phyloP scores from a whole-genome alignment of 1,140 invertebrate species.

The Scaptomyza hsui region DNA sequence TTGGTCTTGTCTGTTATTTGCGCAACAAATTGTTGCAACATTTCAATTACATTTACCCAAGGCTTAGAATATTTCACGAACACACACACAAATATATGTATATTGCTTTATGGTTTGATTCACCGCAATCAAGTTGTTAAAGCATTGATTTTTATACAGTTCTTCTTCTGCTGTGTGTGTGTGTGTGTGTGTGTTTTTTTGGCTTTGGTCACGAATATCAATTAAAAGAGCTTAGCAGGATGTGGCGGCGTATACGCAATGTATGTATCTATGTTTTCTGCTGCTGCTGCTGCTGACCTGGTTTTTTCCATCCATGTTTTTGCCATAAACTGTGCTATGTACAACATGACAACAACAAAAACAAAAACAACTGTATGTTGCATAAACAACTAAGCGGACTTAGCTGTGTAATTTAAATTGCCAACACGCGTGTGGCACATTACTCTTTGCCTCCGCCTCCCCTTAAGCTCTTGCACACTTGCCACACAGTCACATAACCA shows the following conservation, averaged over 20 bases:
- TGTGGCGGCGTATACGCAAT: slow-evolving; percentile 18
- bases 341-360: too few species aligned
- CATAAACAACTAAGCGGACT: slow-evolving; percentile 26
- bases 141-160: slow-evolving; percentile 18
- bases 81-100: too few species aligned
- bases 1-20: background rate
- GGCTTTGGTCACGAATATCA: slow-evolving; percentile 25
- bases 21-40: slow-evolving; percentile 8
- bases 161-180: too few species aligned
- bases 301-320: slow-evolving; percentile 12
- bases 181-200: background rate
- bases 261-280: background rate
- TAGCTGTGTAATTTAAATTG: slow-evolving; percentile 34
- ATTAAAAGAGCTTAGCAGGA: slow-evolving; percentile 33
- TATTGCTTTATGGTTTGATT: slow-evolving; percentile 1
- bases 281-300: slow-evolving; percentile 31
- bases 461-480: background rate
- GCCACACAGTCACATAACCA: too few species aligned
- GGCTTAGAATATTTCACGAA: slow-evolving; percentile 8
- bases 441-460: slow-evolving; percentile 11
- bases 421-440: slow-evolving; percentile 32
- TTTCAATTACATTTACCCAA: background rate
- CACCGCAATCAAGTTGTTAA: slow-evolving; percentile 22
- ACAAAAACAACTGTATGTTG: background rate
- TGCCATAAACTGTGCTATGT: slow-evolving; percentile 23